These are phyloP conservation scores for Zaprionus ornatus DNA, from an alignment of 1,140 invertebrate species.

Conservation along the genomic window DNA sequence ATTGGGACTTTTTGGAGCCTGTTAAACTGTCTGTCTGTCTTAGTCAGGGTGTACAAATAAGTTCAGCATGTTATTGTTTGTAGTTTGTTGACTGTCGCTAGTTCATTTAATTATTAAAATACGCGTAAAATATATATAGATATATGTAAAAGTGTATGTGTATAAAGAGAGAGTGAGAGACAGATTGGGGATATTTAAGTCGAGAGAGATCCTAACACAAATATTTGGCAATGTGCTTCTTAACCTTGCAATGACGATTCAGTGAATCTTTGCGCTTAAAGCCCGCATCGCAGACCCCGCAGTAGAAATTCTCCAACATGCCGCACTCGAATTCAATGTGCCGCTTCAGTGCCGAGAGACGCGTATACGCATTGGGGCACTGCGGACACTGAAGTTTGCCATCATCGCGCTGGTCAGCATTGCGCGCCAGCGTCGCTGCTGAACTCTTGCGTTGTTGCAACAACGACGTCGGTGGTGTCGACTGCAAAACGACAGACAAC, in stretches of 20 bases:
- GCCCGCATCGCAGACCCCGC: slow-evolving; percentile 66
- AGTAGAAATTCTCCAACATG: slow-evolving; percentile 67
- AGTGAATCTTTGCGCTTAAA: slow-evolving; percentile 81
- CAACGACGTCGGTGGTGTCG: slow-evolving; percentile 33
- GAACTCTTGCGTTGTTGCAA: slow-evolving; percentile 49
- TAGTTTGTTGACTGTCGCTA: not conserved
- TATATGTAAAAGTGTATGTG: not conserved
- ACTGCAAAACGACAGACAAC: slow-evolving; percentile 3
- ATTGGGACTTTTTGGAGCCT: slow-evolving; percentile 55
- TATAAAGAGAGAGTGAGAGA: not conserved
- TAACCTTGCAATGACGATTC: slow-evolving; percentile 83
- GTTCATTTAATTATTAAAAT: slow-evolving; percentile 32
- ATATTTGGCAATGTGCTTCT: slow-evolving; percentile 72
- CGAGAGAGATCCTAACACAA: slow-evolving; percentile 55
- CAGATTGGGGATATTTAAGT: not conserved
- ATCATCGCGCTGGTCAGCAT: slow-evolving; percentile 57
- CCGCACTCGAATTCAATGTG: slow-evolving; percentile 69
- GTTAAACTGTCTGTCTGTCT: not conserved
- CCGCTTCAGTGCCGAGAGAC: slow-evolving; percentile 69
- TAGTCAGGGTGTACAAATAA: not conserved
- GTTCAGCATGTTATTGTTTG: not conserved
- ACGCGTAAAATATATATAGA: slow-evolving; percentile 15
- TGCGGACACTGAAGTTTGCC: slow-evolving; percentile 73
- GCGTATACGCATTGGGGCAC: slow-evolving; percentile 68
- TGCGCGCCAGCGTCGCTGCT: slow-evolving; percentile 59